Percentiles rank a stretch among this genome's conserved stretches.
Evolutionary conservation across 2,113 vertebrate genomes (phyloP).

Genomic region (Diadophis punctatus): DNA sequence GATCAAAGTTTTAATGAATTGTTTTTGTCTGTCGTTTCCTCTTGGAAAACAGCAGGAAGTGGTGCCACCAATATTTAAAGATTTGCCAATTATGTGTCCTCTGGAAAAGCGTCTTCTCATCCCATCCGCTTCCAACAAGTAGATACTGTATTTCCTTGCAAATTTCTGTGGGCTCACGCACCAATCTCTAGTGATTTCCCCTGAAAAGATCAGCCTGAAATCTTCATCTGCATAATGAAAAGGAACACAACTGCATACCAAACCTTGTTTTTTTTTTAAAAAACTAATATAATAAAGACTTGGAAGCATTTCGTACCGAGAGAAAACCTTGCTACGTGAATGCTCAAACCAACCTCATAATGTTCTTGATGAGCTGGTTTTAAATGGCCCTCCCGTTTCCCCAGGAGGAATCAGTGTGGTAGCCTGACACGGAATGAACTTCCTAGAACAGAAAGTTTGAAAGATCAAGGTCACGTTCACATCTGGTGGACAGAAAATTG

Average conservation of each 20-base stretch:
- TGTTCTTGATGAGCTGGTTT: neutral
- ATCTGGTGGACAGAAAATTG: neutral
- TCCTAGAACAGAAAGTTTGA: neutral
- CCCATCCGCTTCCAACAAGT: neutral
- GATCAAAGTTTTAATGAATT: neutral
- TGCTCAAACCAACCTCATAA: neutral
- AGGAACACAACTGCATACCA: no score
- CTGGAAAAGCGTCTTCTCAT: neutral
- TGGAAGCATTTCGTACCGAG: neutral
- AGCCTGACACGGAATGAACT: neutral
- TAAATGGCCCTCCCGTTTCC: neutral
- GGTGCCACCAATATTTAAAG: neutral
- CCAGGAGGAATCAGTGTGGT: neutral
- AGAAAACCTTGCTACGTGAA: neutral
- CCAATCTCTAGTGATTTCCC: neutral
- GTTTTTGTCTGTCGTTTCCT: neutral
- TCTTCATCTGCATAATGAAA: neutral
- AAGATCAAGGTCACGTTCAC: neutral
- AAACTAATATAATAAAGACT: neutral
- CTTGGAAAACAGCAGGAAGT: neutral
- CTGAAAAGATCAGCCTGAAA: neutral
- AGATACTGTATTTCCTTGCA: neutral
- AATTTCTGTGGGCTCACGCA: neutral
- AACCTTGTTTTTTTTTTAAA: neutral
- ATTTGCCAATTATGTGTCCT: neutral